Evolutionary conservation across 2,888 invertebrate genomes (phyloP), one percentile per base, ranked within the genome.

Genomic region (Sussaba pulchella): DNA sequence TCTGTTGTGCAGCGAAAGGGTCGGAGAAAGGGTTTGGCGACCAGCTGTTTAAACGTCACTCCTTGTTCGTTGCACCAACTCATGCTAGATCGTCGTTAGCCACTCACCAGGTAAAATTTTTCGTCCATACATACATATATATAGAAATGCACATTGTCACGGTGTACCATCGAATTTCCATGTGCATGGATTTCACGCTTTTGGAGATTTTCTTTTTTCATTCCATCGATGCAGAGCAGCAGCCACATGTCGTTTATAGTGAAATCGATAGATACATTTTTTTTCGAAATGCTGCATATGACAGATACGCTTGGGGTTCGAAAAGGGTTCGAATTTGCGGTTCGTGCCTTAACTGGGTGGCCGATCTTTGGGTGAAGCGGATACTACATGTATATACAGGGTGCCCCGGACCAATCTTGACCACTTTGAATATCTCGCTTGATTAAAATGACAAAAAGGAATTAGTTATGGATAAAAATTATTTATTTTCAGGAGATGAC

Each of bases 41-140:
- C 26, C 89, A 89, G 89, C 89, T 89, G 89, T 86, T 88, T 87
- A 88, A 87, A 89, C 86, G 83, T 67, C 82, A 82, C 78, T 84
- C 84, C 61, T 77, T n/a, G 45, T 54, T 63, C 47, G 19, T 26
- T 69, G 67, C 82, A 81, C 77, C 84, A 78, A 75, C 82, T 66
- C 74, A 81, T 76, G 79, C 75, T 73, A 6, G 6, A 31, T 64
- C 73, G 50, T 77, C 78, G 77, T 36, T 78, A 67, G 71, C 76
- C 78, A 21, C 24, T 10, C 24, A 73, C 82, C 77, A 83, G 83
- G 83, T 81, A 78, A n/a, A n/a, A n/a, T n/a, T n/a, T n/a, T n/a
- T n/a, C n/a, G 31, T 31, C 2, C 6, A 31, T 31, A 6, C 6
- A 31, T 31, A 31, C 10, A 1, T 19, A 50, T 19, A 31, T 75